A percentile compares a stretch with the other conserved stretches of the same genome.
Evolutionary conservation across 2,888 invertebrate species (phyloP).

Genomic region (Lasioglossum lativentre): DNA sequence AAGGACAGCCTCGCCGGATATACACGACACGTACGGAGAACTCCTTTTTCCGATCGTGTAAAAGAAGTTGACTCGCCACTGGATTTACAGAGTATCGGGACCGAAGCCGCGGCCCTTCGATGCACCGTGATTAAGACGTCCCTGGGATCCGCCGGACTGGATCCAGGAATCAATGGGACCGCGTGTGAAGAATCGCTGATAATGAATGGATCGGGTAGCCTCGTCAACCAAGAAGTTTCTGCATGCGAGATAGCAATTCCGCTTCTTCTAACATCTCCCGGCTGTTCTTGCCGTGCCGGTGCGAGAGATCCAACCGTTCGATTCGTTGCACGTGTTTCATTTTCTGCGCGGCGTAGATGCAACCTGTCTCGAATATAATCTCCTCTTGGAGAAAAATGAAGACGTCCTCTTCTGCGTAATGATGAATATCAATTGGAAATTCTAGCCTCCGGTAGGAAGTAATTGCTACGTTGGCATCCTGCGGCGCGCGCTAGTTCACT

Average conservation of each 20-base stretch:
- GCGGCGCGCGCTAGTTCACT: background rate
- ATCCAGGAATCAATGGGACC: slow-evolving; percentile 28
- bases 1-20: slow-evolving; percentile 53
- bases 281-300: background rate
- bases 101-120: slow-evolving; percentile 42
- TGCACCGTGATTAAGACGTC: slow-evolving; percentile 66
- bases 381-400: background rate
- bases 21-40: slow-evolving; percentile 69
- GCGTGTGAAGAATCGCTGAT: slow-evolving; percentile 39
- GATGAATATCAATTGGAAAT: background rate
- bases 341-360: background rate
- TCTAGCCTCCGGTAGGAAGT: background rate
- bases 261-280: background rate
- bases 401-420: background rate
- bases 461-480: background rate
- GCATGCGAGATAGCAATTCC: slow-evolving; percentile 5
- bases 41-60: slow-evolving; percentile 65
- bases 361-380: background rate
- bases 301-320: background rate
- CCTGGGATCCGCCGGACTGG: slow-evolving; percentile 43
- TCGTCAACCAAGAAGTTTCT: slow-evolving; percentile 3
- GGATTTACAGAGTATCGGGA: slow-evolving; percentile 66
- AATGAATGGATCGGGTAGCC: slow-evolving; percentile 12
- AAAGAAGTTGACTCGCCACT: slow-evolving; percentile 67
- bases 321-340: background rate